phyloP scores from a whole-genome alignment of 2,888 invertebrate genomes.

The Brachyopa scutellaris region DNA sequence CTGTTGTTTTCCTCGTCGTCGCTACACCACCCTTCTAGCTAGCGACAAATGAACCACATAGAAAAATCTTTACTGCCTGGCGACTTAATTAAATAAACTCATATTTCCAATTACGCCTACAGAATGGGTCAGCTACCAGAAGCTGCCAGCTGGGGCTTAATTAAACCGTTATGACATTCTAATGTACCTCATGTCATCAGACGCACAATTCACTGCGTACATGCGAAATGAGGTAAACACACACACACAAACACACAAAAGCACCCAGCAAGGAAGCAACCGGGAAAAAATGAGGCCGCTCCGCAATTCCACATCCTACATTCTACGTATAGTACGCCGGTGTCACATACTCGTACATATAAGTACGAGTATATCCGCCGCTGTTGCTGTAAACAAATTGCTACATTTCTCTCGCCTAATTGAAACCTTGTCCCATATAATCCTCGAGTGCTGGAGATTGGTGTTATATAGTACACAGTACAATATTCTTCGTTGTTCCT shows the following conservation, averaged over 20 bases:
- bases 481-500: conserved; percentile 36
- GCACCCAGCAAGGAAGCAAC: not conserved
- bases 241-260: not conserved
- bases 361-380: conserved; percentile 49
- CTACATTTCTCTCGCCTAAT: conserved; percentile 67
- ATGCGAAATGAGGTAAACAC: conserved; percentile 10
- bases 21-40: not conserved
- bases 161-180: conserved; percentile 64
- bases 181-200: conserved; percentile 60
- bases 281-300: conserved; percentile 29
- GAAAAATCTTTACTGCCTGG: conserved; percentile 10
- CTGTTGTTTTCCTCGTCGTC: conserved; percentile 13
- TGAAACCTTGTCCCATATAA: conserved; percentile 72
- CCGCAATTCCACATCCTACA: conserved; percentile 17
- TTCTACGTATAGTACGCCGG: not conserved
- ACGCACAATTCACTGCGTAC: conserved; percentile 59
- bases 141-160: conserved; percentile 56
- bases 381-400: conserved; percentile 58
- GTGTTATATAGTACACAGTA: conserved; percentile 29
- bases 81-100: conserved; percentile 70
- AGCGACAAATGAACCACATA: too few species aligned
- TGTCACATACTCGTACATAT: conserved; percentile 11
- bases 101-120: conserved; percentile 63
- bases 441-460: conserved; percentile 55
- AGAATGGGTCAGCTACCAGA: conserved; percentile 48